Base-by-base conservation (phyloP, 2,113 vertebrate species). In the Nyctereutes procyonoides region DNA sequence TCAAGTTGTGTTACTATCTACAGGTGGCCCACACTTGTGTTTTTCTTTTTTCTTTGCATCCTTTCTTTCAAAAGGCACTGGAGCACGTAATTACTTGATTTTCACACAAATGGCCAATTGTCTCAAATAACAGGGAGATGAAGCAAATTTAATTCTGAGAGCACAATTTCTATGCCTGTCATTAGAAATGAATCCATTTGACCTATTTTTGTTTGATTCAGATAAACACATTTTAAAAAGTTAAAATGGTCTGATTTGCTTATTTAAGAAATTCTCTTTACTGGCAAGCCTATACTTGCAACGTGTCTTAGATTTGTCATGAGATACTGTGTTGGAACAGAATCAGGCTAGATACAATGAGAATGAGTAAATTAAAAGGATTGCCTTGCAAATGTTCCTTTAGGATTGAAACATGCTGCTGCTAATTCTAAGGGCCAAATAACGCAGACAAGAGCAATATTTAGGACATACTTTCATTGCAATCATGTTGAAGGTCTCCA, bases 61-160 rank as follows among this genome's bases (percentile, higher is more conserved):
- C 10, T 96, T 96, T 81, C 48, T 93, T 92, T 94, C 53, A 79
- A 35, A 95, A 98, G 55, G 15, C 82, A 81, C 0, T 96, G 24
- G 65, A 96, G 89, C 74, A 51, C 53, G 81, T 95, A 95, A 97
- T 97, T 94, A 95, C 86, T 95, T 96, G 89, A 95, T 96, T 97
- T 97, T 98, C 87, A 95, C 83, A 96, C 63, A 97, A 97, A 92
- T 90, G 74, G 83, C 24, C 96, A 96, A 90, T 92, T 97, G 96
- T 95, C 86, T 96, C 93, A 95, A 93, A 96, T 96, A 89, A 96
- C 53, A 90, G 79, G 65, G 87, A 96, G 89, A 95, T 73, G 48
- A 97, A 51, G 55, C 69, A 76, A 92, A 96, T 96, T 97, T 95
- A 97, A 96, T 92, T 96, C 77, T 74, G 92, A 92, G 51, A 92